Percentiles rank a stretch among this genome's conserved stretches.
Evolutionary conservation across 2,888 invertebrate genomes (phyloP).

Genomic region (Orgyia antiqua): DNA sequence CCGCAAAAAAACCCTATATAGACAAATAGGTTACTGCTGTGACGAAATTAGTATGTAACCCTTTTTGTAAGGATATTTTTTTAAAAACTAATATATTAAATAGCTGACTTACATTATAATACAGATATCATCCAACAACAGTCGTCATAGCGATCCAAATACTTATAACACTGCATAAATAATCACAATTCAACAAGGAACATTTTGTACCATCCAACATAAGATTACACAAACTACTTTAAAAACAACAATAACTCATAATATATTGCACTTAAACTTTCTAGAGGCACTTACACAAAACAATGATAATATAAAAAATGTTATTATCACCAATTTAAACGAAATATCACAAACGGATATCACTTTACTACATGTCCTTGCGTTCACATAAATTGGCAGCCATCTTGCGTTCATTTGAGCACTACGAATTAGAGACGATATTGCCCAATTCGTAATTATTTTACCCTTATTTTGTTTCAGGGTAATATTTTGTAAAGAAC

Average conservation of each 20-base stretch:
- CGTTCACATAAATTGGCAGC: conserved; percentile 75
- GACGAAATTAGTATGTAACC: conserved; percentile 44
- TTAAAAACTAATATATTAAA: conserved; percentile 24
- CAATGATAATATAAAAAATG: conserved; percentile 49
- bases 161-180: conserved; percentile 70
- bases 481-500: no score
- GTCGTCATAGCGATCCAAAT: conserved; percentile 66
- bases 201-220: conserved; percentile 66
- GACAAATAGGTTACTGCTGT: conserved; percentile 63
- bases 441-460: conserved; percentile 33
- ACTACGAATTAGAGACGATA: conserved; percentile 47
- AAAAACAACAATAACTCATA: conserved; percentile 64
- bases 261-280: conserved; percentile 64
- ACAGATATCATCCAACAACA: conserved; percentile 73
- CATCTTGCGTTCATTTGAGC: conserved; percentile 72
- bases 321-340: conserved; percentile 62
- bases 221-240: conserved; percentile 66
- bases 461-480: no score
- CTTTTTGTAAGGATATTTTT: conserved; percentile 25
- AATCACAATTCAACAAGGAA: conserved; percentile 75
- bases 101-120: conserved; percentile 55
- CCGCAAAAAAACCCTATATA: conserved; percentile 48
- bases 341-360: conserved; percentile 65
- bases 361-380: conserved; percentile 72
- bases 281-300: conserved; percentile 54